Conservation (phyloP, 2,888 invertebrate genomes). For the Falcaria lacertinaria region DNA sequence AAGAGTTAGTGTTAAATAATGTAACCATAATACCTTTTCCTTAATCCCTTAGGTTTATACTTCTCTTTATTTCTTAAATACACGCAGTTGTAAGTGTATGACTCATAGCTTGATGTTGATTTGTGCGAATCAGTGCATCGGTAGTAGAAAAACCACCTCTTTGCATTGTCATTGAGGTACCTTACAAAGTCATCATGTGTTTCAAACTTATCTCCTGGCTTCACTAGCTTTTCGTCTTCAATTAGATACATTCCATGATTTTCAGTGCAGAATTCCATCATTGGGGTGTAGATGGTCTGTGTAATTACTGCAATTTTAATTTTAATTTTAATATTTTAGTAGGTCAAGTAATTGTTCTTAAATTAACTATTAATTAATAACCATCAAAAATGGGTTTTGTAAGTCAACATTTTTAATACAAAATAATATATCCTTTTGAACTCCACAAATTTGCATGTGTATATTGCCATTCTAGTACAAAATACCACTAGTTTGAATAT, state of each 20-base stretch:
- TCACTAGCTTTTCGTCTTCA: constrained; percentile 34
- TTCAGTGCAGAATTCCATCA: constrained; percentile 25
- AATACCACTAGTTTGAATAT: no score
- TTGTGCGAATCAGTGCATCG: constrained; percentile 40
- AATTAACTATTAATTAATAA: no score
- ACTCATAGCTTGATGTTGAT: constrained; percentile 25
- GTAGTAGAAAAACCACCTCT: constrained; percentile 40
- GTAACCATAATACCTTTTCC: constrained; percentile 30
- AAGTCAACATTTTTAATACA: no score
- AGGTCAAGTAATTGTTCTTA: no score
- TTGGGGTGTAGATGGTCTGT: constrained; percentile 9
- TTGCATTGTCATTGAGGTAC: constrained; percentile 42
- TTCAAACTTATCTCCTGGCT: constrained; percentile 39
- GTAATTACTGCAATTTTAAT: constrained; percentile 1
- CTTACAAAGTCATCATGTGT: constrained; percentile 36
- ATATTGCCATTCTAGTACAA: no score
- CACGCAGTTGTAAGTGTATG: constrained; percentile 39
- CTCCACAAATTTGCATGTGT: no score
- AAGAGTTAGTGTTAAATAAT: neutral
- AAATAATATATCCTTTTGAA: no score
- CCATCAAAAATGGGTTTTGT: no score
- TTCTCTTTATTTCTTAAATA: constrained; percentile 37
- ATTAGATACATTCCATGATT: constrained; percentile 28
- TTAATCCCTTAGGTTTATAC: constrained; percentile 34
- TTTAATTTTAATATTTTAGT: no score